Evolutionary conservation across 2,113 vertebrate species (phyloP), one percentile per base, ranked within the genome.

Genomic region (Pagrus major): DNA sequence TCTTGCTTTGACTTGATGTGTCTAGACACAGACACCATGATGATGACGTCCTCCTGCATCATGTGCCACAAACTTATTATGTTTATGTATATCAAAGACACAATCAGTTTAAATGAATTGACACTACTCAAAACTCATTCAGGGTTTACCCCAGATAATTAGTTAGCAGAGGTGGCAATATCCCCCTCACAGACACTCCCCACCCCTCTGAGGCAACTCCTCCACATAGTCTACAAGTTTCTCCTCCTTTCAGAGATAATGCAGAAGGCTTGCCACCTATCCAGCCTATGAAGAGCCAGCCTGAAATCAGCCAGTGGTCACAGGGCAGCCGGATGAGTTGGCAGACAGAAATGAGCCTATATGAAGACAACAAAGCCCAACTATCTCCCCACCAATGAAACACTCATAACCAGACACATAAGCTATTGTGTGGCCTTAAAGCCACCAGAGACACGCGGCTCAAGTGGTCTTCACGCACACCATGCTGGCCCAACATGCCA

Each of bases 391-490:
- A 44, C 78, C 74, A 85, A 37, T 85, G 60, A 85, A 81, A 90
- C 76, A 86, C 88, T 89, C 39, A 59, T 2, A 42, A 47, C n/a
- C 60, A 85, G 41, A 93, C 92, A 92, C 88, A 89, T 77, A 55
- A 46, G 52, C 83, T 77, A 85, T 90, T 92, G 92, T 92, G 70
- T 31, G 51, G 78, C 61, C 65, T 52, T 79, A 25, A 72, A 72
- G 52, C 64, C 31, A 42, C 78, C 73, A 81, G 31, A 92, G 56
- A 85, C 51, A 87, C 83, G 71, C 76, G 46, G 66, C 79, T 89
- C 56, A 83, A 89, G 89, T 87, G 80, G 81, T 87, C 84, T 88
- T 91, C 83, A 80, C 11, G 18, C 58, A 88, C 86, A 88, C 84
- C 73, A 86, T 31, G 72, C 55, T 29, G 33, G 33, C 47, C 29